Evolutionary conservation across 2,797 vertebrate genomes (phyloP).

Genomic region (Percopsis omiscomaycus): DNA sequence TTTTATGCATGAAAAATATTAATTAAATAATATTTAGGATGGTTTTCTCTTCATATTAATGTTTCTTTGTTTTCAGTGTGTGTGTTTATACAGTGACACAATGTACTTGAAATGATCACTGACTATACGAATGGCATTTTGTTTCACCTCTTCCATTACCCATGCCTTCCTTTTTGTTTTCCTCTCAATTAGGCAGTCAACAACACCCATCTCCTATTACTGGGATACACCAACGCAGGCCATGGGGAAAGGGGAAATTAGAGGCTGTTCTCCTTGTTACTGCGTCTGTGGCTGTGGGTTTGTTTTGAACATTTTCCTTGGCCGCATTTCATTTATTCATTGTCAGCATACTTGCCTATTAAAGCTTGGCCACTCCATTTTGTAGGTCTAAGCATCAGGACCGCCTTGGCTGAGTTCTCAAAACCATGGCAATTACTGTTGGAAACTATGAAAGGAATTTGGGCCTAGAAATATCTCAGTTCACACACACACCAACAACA

Average conservation of each 20-base stretch:
- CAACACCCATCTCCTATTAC: slow-evolving; percentile 65
- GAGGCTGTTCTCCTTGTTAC: slow-evolving; percentile 51
- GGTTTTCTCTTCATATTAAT: slow-evolving; percentile 17
- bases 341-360: slow-evolving; percentile 32
- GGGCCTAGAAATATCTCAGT: too few relatives aligned
- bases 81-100: slow-evolving; percentile 37
- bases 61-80: slow-evolving; percentile 30
- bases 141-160: slow-evolving; percentile 72
- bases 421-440: background rate
- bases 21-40: background rate
- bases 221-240: slow-evolving; percentile 48
- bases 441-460: background rate
- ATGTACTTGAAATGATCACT: slow-evolving; percentile 68
- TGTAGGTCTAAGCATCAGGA: slow-evolving; percentile 11
- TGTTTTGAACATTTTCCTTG: slow-evolving; percentile 52
- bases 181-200: slow-evolving; percentile 72
- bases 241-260: slow-evolving; percentile 62
- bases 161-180: slow-evolving; percentile 71
- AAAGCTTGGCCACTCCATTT: slow-evolving; percentile 37
- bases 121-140: slow-evolving; percentile 69
- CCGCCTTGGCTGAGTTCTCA: slow-evolving; percentile 2
- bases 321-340: slow-evolving; percentile 47
- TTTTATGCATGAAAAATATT: background rate
- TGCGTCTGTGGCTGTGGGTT: slow-evolving; percentile 35
- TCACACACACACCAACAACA: too few relatives aligned